Evolutionary conservation across 2,797 vertebrate species (phyloP), one percentile per base, ranked within the genome.

Genomic region (Anas georgica): DNA sequence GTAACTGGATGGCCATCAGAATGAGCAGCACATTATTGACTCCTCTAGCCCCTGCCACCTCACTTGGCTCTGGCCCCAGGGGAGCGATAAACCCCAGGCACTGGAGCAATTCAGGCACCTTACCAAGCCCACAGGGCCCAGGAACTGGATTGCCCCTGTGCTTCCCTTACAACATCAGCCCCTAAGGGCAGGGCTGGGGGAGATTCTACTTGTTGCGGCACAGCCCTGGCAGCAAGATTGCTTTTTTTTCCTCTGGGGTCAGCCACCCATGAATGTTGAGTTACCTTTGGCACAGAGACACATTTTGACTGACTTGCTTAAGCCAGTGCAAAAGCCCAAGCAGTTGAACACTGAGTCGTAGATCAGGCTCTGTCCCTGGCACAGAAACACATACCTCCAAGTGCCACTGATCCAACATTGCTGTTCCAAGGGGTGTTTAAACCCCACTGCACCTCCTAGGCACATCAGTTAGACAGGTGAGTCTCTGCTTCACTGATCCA

Each of bases 381-480:
- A 58, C 59, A 64, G 64, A 77, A 54, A 12, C 8, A 2, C 14
- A 2, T 2, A 56, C 9, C 16, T 29, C 7, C 10, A 37, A 13
- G 22, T 26, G 29, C 25, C 52, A 14, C 35, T 31, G 22, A 78
- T 10, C 3, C n/a, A n/a, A 8, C 3, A 23, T 23, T 13, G 7
- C 33, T 0, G 0, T 12, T 77, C 25, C 26, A 22, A 7, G 0
- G 2, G 83, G 13, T 1, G 0, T 21, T 84, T 33, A 73, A 92
- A 85, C 12, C 6, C 17, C 25, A 21, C 5, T 8, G 37, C 23
- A 41, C 35, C 52, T 70, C 68, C 35, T 29, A 29, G 45, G n/a
- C 13, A 25, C 8, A 7, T 54, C 12, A 5, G 12, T 67, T 9
- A 8, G 12, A 17, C 14, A 62, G 18, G 10, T 59, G 12, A 66